A percentile compares a stretch with the other conserved stretches of the same genome.
phyloP scores from a whole-genome alignment of 2,797 vertebrate species.

The Chiroxiphia lanceolata region DNA sequence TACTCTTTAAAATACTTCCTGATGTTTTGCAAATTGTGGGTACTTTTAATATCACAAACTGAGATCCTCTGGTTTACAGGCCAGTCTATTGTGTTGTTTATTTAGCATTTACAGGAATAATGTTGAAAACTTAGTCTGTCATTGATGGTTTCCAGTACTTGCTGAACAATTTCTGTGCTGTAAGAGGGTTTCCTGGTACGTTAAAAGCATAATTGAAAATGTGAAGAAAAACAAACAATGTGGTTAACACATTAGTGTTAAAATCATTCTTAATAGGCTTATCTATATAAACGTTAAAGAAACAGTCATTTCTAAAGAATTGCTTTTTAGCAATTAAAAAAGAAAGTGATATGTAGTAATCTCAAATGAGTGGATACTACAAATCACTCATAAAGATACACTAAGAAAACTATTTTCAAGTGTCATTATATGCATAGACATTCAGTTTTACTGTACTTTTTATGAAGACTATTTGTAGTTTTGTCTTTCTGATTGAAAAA shows the following conservation, averaged over 20 bases:
- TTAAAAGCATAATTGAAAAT: neutral
- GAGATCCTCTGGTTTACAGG: neutral
- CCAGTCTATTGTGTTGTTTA: neutral
- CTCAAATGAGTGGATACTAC: neutral
- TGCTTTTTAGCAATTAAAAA: neutral
- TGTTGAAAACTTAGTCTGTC: neutral
- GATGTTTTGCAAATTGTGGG: neutral
- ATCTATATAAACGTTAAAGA: neutral
- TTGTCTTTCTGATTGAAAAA: neutral
- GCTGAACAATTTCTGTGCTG: neutral
- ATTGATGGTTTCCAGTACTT: neutral
- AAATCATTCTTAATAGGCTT: neutral
- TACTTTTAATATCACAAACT: neutral
- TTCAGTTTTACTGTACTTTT: neutral
- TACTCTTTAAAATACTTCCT: neutral
- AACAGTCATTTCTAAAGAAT: neutral
- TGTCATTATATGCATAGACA: neutral
- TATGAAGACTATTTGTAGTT: neutral
- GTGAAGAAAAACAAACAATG: neutral
- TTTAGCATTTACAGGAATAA: neutral
- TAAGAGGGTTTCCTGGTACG: neutral
- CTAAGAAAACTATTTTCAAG: neutral
- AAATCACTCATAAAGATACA: neutral
- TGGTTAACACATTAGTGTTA: neutral
- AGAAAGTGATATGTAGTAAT: neutral